These are phyloP conservation scores for Brachylomia viminalis DNA, from an alignment of 2,888 invertebrate species.

Conservation along the genomic window DNA sequence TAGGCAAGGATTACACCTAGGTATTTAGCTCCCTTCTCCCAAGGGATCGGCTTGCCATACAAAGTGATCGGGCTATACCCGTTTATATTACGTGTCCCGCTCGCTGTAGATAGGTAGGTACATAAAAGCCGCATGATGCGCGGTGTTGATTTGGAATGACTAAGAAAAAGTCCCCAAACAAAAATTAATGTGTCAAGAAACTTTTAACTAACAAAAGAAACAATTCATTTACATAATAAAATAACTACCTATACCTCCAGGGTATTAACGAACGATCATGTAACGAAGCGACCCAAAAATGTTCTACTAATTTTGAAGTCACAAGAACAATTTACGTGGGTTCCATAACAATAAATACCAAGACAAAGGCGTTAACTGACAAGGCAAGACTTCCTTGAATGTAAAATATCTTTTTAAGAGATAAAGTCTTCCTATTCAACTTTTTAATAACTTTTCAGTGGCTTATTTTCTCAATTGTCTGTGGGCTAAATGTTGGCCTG, in stretches of 20 bases:
- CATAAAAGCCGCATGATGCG: neutral
- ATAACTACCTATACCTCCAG: conserved; percentile 8
- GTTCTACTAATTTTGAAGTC: conserved; percentile 40
- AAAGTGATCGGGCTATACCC: no score
- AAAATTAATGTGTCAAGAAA: conserved; percentile 28
- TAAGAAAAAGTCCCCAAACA: neutral
- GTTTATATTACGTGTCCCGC: no score
- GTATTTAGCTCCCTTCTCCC: no score
- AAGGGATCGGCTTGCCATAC: no score
- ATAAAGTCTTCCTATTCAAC: conserved; percentile 46
- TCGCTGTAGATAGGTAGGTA: neutral
- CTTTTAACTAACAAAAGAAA: conserved; percentile 40
- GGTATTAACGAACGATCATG: conserved; percentile 20
- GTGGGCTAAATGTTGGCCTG: conserved; percentile 15
- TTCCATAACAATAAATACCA: conserved; percentile 44
- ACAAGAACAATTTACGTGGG: conserved; percentile 43
- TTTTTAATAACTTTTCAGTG: conserved; percentile 60
- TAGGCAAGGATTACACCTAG: no score
- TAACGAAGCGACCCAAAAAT: conserved; percentile 27
- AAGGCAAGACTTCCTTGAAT: conserved; percentile 46
- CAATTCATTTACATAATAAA: neutral
- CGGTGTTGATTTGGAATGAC: neutral
- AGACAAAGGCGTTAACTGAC: conserved; percentile 51
- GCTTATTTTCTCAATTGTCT: conserved; percentile 41
- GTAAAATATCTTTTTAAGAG: conserved; percentile 52